These are phyloP conservation scores for Melanaphis sacchari DNA, from an alignment of 1,140 invertebrate species.

Conservation along the genomic window DNA sequence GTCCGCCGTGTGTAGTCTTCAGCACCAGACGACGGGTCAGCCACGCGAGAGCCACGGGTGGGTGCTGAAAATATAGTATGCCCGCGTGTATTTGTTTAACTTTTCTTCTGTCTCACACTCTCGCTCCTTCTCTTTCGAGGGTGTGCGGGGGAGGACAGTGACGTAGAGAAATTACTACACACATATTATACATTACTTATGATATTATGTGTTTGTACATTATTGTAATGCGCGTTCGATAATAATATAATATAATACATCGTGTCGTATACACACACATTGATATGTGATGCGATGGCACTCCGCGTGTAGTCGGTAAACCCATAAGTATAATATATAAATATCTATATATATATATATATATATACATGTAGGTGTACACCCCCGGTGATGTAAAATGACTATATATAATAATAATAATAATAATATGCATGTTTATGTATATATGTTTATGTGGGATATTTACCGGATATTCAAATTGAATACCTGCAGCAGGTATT, in stretches of 20 bases:
- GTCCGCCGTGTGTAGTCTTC: neutral
- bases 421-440: neutral
- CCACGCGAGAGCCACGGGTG: neutral
- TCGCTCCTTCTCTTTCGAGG: too few relatives aligned
- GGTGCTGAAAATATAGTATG: slow-evolving; percentile 9
- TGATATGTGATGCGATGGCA: neutral
- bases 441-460: neutral
- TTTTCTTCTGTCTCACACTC: neutral
- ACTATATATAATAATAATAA: neutral
- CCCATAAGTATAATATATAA: too few relatives aligned
- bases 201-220: neutral
- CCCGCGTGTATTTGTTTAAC: neutral
- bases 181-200: slow-evolving; percentile 1
- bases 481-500: slow-evolving; percentile 5
- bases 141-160: neutral
- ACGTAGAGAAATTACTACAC: neutral
- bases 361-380: neutral
- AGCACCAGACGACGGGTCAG: neutral
- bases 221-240: neutral
- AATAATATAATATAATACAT: neutral
- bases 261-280: neutral
- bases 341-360: neutral
- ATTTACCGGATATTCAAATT: slow-evolving; percentile 14
- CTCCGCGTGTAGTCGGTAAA: neutral
- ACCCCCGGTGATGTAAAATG: slow-evolving; percentile 8